Base-by-base conservation (phyloP, 2,888 invertebrate genomes). In the Electrophaes corylata region DNA sequence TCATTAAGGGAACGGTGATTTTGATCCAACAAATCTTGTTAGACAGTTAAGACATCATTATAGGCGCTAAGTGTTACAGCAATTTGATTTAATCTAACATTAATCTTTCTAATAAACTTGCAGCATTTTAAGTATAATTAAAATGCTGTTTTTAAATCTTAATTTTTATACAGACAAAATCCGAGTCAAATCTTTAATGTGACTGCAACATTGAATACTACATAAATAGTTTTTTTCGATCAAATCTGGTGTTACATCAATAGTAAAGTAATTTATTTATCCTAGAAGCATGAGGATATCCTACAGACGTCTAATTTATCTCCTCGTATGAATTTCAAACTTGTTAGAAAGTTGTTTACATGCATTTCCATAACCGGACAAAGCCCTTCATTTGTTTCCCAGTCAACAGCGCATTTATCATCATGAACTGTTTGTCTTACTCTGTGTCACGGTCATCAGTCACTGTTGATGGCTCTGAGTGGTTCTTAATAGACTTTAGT, bases 271-370 rank as follows among this genome's bases (percentile, higher is more conserved):
- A 51, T 39, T n/a, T 29, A 35, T 54, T 16, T n/a, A 26, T 23
- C 23, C 33, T 40, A 41, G 26, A 23, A 46, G n/a, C 8, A 52
- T 52, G 48, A 44, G 31, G 31, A 44, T 58, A 41, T 52, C 23
- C 35, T 37, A 18, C 43, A 23, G 31, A 12, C 48, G 57, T 57
- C 48, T 57, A 53, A 57, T 61, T 46, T 59, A 63, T 53, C 44
- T 58, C 51, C 48, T 60, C 48, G 46, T 54, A 59, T 50, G 59
- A 53, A 55, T 57, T 56, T 31, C 41, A 41, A 56, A 53, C 60
- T 18, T 54, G 65, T 62, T 67, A 65, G 67, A 67, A 65, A 67
- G 67, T 60, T 67, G 67, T 65, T 60, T 65, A 62, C 61, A 56
- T 53, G 54, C 37, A 41, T n/a, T 33, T 37, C 59, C 51, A 50